Evolutionary conservation across 2,113 vertebrate genomes (phyloP).

Genomic region (Anoplopoma fimbria): DNA sequence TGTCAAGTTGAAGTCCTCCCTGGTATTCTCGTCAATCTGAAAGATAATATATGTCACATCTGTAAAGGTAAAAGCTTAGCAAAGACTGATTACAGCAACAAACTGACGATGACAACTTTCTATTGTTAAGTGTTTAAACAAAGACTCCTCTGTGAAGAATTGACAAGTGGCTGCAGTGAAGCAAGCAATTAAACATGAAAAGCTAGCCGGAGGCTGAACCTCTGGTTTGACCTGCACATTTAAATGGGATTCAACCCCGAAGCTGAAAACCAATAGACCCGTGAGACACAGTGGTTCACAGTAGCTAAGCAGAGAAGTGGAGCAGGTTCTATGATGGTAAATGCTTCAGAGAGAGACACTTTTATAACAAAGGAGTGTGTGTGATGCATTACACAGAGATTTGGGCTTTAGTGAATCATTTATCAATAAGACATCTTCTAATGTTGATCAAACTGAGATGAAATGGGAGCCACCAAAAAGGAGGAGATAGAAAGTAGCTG

Average conservation of each 20-base stretch:
- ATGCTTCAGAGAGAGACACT: background rate
- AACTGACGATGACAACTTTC: background rate
- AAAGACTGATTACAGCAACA: background rate
- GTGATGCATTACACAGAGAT: constrained; percentile 24
- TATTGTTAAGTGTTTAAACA: constrained; percentile 19
- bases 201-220: background rate
- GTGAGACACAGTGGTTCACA: background rate
- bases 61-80: background rate
- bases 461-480: constrained; percentile 14
- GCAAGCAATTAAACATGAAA: background rate
- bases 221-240: constrained; percentile 25
- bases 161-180: background rate
- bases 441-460: constrained; percentile 18
- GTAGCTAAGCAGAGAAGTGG: constrained; percentile 2
- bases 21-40: constrained; percentile 88
- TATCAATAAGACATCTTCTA: constrained; percentile 34
- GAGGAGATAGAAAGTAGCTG: background rate
- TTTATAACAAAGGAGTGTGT: constrained; percentile 5
- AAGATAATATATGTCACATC: constrained; percentile 38
- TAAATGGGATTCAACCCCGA: constrained; percentile 5
- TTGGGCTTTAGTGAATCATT: constrained; percentile 32
- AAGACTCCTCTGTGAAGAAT: background rate
- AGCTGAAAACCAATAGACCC: background rate
- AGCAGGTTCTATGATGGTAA: background rate
- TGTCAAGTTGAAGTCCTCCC: constrained; percentile 88